These are phyloP conservation scores for Dermolepida albohirtum DNA, from an alignment of 2,888 invertebrate genomes.

Conservation along the genomic window DNA sequence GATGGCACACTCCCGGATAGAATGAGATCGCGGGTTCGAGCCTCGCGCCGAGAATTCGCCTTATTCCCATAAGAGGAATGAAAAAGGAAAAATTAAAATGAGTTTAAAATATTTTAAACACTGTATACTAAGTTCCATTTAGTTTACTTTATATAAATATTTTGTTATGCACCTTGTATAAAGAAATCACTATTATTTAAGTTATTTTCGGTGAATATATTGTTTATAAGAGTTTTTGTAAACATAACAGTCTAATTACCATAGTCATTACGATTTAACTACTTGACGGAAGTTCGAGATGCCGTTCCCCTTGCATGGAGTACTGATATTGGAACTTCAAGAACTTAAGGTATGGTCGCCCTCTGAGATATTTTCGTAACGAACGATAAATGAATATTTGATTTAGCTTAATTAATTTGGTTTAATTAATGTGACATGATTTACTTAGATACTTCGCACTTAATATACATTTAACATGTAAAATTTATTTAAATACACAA, in stretches of 20 bases:
- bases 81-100: no score
- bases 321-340: conserved; percentile 37
- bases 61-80: no score
- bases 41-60: no score
- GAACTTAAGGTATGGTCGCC: conserved; percentile 14
- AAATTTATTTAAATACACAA: no score
- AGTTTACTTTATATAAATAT: no score
- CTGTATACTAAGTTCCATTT: no score
- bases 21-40: no score
- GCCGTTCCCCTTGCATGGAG: conserved; percentile 37
- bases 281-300: conserved; percentile 42
- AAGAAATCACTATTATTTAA: neutral
- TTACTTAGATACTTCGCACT: no score
- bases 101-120: no score
- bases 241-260: conserved; percentile 49
- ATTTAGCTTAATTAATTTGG: conserved; percentile 20
- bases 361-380: conserved; percentile 11
- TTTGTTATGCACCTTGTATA: no score
- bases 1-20: no score
- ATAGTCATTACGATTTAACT: conserved; percentile 52
- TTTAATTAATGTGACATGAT: neutral
- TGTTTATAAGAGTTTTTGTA: neutral
- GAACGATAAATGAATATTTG: conserved; percentile 22
- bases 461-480: no score
- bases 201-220: neutral